Evolutionary conservation across 2,888 invertebrate genomes (phyloP).

Genomic region (Yponomeuta sedellus): DNA sequence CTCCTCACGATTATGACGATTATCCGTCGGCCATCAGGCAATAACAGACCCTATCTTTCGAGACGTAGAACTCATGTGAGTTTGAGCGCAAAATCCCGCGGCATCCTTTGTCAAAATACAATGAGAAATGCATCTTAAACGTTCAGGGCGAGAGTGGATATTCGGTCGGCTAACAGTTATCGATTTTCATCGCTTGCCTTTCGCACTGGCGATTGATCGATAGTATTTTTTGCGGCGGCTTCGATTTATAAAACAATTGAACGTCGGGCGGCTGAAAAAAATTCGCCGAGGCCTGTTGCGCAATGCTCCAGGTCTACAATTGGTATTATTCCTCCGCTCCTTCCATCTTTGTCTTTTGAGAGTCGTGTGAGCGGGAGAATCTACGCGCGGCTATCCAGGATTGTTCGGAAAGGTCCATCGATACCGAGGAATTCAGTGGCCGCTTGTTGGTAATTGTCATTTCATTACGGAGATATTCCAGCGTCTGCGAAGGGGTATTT

Average conservation of each 20-base stretch:
- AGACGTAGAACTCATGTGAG: conserved; percentile 13
- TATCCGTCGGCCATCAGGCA: conserved; percentile 19
- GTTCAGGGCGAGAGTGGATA: conserved; percentile 30
- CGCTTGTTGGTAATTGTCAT: conserved; percentile 60
- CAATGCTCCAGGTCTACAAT: conserved; percentile 32
- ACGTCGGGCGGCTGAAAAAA: conserved; percentile 33
- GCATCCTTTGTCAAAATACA: conserved; percentile 26
- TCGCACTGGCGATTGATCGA: conserved; percentile 72
- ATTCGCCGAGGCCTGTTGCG: conserved; percentile 30
- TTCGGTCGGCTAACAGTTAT: conserved; percentile 39
- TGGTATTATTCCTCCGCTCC: conserved; percentile 33
- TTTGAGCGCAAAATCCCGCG: conserved; percentile 24
- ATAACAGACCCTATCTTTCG: conserved; percentile 10
- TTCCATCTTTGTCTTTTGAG: not conserved
- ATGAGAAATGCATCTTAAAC: conserved; percentile 34
- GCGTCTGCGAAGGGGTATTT: conserved; percentile 38
- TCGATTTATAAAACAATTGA: conserved; percentile 76
- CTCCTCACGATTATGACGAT: conserved; percentile 66
- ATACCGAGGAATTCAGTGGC: conserved; percentile 8
- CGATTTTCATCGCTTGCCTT: conserved; percentile 62
- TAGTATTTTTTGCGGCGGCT: conserved; percentile 66
- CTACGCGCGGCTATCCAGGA: not conserved
- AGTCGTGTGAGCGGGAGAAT: not conserved
- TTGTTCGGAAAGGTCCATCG: not conserved
- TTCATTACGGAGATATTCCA: conserved; percentile 71